Percentiles rank a stretch among this genome's conserved stretches.
Evolutionary conservation across 2,113 vertebrate species (phyloP).

Genomic region (Theristicus caerulescens): DNA sequence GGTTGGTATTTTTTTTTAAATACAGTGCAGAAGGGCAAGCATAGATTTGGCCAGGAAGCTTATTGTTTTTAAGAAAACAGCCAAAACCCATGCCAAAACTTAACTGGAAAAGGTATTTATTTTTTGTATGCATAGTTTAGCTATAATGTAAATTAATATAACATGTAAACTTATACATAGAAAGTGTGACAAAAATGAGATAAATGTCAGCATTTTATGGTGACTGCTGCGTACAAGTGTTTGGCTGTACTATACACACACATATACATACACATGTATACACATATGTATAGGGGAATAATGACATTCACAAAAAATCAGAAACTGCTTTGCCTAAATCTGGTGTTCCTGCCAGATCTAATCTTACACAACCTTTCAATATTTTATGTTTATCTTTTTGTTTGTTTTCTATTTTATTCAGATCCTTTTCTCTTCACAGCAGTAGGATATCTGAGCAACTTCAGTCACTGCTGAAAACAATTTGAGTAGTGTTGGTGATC

Average conservation of each 20-base stretch:
- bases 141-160: neutral
- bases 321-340: neutral
- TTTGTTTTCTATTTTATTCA: neutral
- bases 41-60: neutral
- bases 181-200: neutral
- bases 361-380: neutral
- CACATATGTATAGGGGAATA: fast-evolving
- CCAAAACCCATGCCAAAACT: neutral
- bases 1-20: neutral
- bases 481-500: neutral
- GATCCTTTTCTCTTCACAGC: neutral
- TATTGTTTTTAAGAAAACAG: neutral
- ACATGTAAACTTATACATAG: neutral
- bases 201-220: neutral
- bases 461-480: neutral
- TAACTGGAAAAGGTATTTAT: neutral
- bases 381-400: neutral
- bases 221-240: neutral
- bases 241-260: neutral
- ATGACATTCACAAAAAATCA: neutral
- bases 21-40: neutral
- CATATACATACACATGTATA: neutral
- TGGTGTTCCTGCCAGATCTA: neutral
- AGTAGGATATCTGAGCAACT: neutral
- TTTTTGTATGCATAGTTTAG: neutral